Evolutionary conservation across 2,888 invertebrate species (phyloP).

Genomic region (Branchellion lobata): DNA sequence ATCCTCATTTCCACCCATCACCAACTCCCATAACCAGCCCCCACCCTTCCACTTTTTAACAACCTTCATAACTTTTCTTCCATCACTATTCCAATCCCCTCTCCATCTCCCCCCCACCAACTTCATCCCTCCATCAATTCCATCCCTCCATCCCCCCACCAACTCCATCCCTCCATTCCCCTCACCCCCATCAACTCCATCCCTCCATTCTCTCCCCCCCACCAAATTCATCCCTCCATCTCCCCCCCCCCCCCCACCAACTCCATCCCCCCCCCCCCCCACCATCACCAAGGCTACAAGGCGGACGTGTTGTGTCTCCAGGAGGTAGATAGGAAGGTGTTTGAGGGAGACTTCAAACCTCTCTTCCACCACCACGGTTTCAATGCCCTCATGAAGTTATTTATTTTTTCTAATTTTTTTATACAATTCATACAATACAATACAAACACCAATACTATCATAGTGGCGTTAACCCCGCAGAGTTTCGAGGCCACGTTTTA

Average conservation of each 20-base stretch:
- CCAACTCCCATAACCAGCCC: too few relatives aligned
- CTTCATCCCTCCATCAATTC: too few relatives aligned
- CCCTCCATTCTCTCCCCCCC: background rate
- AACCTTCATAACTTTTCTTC: too few relatives aligned
- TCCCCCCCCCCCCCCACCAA: background rate
- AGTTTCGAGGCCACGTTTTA: too few relatives aligned
- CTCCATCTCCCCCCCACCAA: too few relatives aligned
- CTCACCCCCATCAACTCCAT: background rate
- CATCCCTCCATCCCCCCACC: background rate
- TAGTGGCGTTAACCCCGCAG: too few relatives aligned
- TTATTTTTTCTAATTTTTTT: background rate
- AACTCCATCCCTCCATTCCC: background rate
- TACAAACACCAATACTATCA: too few relatives aligned
- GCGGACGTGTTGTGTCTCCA: slow-evolving; percentile 86
- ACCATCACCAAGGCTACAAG: slow-evolving; percentile 72
- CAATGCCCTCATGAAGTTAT: slow-evolving; percentile 58
- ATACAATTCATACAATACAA: too few relatives aligned
- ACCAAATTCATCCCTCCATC: background rate
- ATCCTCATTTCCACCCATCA: too few relatives aligned
- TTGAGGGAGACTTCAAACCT: slow-evolving; percentile 68
- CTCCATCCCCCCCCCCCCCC: background rate
- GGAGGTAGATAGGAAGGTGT: slow-evolving; percentile 84
- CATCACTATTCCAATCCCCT: too few relatives aligned
- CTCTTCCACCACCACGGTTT: slow-evolving; percentile 67
- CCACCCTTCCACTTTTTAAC: too few relatives aligned